phyloP scores from a whole-genome alignment of 2,888 invertebrate genomes.

The Amaurobius ferox region DNA sequence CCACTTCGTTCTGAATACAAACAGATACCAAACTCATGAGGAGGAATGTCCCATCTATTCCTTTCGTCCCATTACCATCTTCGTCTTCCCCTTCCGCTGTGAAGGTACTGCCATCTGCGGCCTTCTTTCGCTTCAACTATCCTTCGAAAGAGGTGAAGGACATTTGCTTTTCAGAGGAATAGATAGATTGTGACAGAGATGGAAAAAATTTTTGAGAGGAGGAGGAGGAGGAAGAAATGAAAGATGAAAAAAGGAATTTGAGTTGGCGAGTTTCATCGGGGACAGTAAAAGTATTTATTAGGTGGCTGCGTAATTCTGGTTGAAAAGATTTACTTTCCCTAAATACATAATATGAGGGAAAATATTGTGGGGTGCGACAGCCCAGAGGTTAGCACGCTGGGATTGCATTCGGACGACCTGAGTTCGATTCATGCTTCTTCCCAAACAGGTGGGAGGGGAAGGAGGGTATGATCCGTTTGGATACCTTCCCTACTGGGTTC shows the following conservation, averaged over 20 bases:
- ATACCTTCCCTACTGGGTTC: too few species aligned
- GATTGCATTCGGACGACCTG: too few species aligned
- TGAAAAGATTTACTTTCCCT: not conserved
- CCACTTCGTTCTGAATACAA: constrained; percentile 67
- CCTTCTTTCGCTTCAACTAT: constrained; percentile 13
- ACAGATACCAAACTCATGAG: constrained; percentile 43
- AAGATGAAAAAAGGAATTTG: constrained; percentile 26
- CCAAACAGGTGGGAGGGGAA: too few species aligned
- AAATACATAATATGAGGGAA: too few species aligned
- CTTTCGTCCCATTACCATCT: not conserved
- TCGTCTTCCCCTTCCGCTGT: constrained; percentile 21
- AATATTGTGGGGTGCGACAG: too few species aligned
- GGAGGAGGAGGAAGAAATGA: constrained; percentile 9
- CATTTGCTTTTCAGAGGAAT: constrained; percentile 16
- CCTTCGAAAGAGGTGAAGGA: constrained; percentile 38
- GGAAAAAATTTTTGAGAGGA: too few species aligned
- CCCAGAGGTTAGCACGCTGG: too few species aligned
- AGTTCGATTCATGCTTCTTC: too few species aligned
- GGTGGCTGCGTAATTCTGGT: constrained; percentile 54
- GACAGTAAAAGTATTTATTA: constrained; percentile 68
- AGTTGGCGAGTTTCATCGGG: constrained; percentile 51
- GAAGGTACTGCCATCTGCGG: constrained; percentile 51
- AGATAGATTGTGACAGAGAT: not conserved
- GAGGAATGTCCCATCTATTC: constrained; percentile 13
- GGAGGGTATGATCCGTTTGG: too few species aligned